Percentiles rank a stretch among this genome's conserved stretches.
Conservation (phyloP, 2,113 vertebrate species). For the Xenotilapia longispinis region DNA sequence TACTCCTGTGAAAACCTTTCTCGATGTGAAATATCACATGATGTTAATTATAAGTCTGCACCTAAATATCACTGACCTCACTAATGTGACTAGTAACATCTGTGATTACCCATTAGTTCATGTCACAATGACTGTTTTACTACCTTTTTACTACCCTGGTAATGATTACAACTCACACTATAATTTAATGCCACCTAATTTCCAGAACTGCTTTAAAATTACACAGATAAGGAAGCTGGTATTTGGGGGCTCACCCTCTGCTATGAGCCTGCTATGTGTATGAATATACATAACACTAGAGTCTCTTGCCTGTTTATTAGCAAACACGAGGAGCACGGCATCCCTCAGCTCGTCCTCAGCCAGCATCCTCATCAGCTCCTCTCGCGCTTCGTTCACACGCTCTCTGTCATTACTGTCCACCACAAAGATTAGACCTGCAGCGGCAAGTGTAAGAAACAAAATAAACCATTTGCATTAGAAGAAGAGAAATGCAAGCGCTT, state of each 20-base stretch:
- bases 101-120: background rate
- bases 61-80: background rate
- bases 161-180: background rate
- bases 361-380: conserved; percentile 97
- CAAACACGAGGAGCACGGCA: conserved; percentile 92
- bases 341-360: conserved; percentile 93
- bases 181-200: background rate
- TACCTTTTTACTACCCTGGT: background rate
- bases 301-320: conserved; percentile 87
- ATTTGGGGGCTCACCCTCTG: background rate
- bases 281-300: background rate
- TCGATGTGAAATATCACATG: background rate
- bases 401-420: conserved; percentile 97
- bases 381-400: conserved; percentile 91
- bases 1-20: background rate
- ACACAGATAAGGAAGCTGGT: background rate
- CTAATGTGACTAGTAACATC: background rate
- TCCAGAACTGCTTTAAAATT: background rate
- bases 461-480: background rate
- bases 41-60: background rate
- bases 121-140: background rate
- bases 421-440: conserved; percentile 87
- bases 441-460: background rate
- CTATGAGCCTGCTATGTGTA: background rate
- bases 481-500: background rate